These are phyloP conservation scores for Amblyopsis rosae DNA, from an alignment of 2,113 vertebrate species.

Conservation along the genomic window DNA sequence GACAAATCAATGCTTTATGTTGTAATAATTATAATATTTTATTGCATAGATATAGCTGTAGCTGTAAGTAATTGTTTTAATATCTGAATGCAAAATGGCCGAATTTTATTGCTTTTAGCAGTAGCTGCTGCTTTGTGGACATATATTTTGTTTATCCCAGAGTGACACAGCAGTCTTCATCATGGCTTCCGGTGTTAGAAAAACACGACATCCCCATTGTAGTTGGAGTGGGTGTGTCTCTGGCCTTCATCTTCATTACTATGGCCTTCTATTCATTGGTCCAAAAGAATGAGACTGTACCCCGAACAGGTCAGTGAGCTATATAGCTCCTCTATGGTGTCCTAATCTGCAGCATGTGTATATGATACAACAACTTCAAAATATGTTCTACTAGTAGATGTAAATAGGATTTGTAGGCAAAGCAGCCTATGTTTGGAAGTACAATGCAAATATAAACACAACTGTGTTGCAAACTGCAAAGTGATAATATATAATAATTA, in stretches of 20 bases:
- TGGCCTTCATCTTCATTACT: constrained; percentile 80
- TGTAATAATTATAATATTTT: background rate
- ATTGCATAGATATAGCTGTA: background rate
- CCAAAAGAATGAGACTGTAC: constrained; percentile 73
- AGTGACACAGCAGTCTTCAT: constrained; percentile 59
- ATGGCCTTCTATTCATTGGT: constrained; percentile 81
- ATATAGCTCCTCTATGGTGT: background rate
- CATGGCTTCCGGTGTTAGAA: constrained; percentile 75
- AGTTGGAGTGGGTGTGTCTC: constrained; percentile 78
- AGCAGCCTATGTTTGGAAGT: too few relatives aligned
- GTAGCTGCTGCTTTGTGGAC: background rate
- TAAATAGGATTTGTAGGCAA: too few relatives aligned
- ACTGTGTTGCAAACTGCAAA: too few relatives aligned
- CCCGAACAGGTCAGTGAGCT: constrained; percentile 65
- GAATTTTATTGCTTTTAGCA: background rate
- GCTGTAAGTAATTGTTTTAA: too few relatives aligned
- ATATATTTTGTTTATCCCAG: constrained; percentile 36
- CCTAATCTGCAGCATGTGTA: too few relatives aligned
- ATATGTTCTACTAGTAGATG: too few relatives aligned
- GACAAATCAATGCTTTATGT: background rate
- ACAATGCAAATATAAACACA: too few relatives aligned
- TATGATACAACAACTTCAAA: too few relatives aligned
- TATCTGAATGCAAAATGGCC: too few relatives aligned
- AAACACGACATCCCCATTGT: constrained; percentile 83
- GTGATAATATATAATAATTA: too few relatives aligned